A percentile compares a stretch with the other conserved stretches of the same genome.
phyloP scores from a whole-genome alignment of 2,888 invertebrate species.

The Euplagia quadripunctaria region DNA sequence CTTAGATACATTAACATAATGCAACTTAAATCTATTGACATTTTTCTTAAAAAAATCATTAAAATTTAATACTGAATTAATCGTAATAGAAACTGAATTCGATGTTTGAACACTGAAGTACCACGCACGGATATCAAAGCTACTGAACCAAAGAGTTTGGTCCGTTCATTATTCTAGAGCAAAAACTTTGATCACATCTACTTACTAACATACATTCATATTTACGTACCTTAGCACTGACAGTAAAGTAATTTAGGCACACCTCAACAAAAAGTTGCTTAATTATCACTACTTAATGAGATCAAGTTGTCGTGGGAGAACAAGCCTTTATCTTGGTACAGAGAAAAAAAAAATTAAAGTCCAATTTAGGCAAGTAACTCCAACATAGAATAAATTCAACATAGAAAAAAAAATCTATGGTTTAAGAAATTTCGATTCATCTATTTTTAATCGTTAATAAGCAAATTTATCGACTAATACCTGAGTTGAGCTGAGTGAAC shows the following conservation, averaged over 20 bases:
- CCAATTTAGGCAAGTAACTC: too few species aligned
- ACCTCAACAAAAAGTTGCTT: constrained; percentile 10
- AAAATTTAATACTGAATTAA: neutral
- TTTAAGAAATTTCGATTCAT: too few species aligned
- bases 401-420: neutral
- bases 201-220: constrained; percentile 21
- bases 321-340: neutral
- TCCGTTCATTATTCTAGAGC: constrained; percentile 50
- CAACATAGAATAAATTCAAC: too few species aligned
- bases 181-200: constrained; percentile 30
- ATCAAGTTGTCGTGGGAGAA: constrained; percentile 12
- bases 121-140: constrained; percentile 38
- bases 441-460: too few species aligned
- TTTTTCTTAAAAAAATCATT: neutral
- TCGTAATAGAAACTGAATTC: constrained; percentile 26
- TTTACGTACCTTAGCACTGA: constrained; percentile 21
- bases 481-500: neutral
- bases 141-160: constrained; percentile 52
- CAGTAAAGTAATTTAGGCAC: constrained; percentile 39
- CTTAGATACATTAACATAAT: constrained; percentile 7
- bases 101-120: constrained; percentile 32
- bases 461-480: neutral
- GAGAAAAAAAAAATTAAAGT: neutral
- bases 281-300: constrained; percentile 18
- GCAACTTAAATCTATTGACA: constrained; percentile 6